Percentiles rank a stretch among this genome's conserved stretches.
phyloP scores from a whole-genome alignment of 2,797 vertebrate species.

The Bradypodion pumilum region DNA sequence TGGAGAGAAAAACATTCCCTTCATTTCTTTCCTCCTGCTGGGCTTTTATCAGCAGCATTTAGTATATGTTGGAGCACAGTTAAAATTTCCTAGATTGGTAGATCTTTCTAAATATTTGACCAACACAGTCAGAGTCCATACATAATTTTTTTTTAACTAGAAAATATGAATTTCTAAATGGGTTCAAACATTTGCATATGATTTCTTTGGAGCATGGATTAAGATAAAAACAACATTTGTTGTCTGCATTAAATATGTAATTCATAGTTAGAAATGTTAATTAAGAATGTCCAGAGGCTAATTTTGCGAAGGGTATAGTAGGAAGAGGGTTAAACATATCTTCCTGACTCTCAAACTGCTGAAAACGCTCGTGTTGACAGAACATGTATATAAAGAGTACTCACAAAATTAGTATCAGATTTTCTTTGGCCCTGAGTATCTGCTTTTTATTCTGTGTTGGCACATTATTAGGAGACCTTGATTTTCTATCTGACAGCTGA shows the following conservation, averaged over 20 bases:
- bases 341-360: too few relatives aligned
- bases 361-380: neutral
- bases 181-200: neutral
- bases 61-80: too few relatives aligned
- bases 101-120: neutral
- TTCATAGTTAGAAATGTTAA: neutral
- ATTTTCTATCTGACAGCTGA: neutral
- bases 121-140: neutral
- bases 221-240: neutral
- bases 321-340: neutral
- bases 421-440: neutral
- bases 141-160: too few relatives aligned
- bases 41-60: too few relatives aligned
- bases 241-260: neutral
- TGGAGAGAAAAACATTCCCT: too few relatives aligned
- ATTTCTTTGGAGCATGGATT: neutral
- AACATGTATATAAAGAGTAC: neutral
- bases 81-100: neutral
- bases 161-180: neutral
- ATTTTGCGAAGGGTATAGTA: neutral
- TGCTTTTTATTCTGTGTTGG: neutral
- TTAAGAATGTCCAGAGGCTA: neutral
- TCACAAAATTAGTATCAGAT: neutral
- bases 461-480: neutral
- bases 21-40: too few relatives aligned